A percentile compares a stretch with the other conserved stretches of the same genome.
These are phyloP conservation scores for Vidua macroura DNA, from an alignment of 2,113 vertebrate genomes.

Conservation along the genomic window DNA sequence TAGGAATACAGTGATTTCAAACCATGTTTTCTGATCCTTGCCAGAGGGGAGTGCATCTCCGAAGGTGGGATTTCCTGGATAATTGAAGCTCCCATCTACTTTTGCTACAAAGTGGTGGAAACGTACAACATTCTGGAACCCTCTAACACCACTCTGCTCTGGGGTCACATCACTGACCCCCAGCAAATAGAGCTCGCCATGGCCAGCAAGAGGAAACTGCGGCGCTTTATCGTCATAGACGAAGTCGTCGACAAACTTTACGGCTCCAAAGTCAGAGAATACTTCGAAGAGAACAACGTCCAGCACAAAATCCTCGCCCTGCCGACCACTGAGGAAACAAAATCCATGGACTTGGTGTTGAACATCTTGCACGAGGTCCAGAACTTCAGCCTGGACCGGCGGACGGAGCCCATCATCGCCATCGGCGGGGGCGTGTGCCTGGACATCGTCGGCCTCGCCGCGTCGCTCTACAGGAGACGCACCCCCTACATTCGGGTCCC, in stretches of 20 bases:
- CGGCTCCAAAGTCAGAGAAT: slow-evolving; percentile 65
- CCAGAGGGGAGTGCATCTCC: slow-evolving; percentile 71
- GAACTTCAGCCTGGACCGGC: slow-evolving; percentile 76
- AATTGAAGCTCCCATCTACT: slow-evolving; percentile 77
- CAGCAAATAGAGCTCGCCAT: slow-evolving; percentile 62
- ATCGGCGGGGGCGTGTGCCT: slow-evolving; percentile 82
- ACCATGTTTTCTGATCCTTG: slow-evolving; percentile 7
- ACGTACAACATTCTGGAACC: slow-evolving; percentile 74
- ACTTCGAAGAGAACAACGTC: slow-evolving; percentile 74
- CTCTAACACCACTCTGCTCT: slow-evolving; percentile 74
- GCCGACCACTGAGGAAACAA: slow-evolving; percentile 80
- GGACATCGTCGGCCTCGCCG: slow-evolving; percentile 80
- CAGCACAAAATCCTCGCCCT: slow-evolving; percentile 75
- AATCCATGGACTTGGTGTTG: slow-evolving; percentile 80
- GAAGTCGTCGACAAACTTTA: slow-evolving; percentile 77
- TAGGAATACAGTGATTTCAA: background rate
- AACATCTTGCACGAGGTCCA: slow-evolving; percentile 81
- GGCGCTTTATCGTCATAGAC: slow-evolving; percentile 80
- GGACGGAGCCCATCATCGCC: slow-evolving; percentile 79
- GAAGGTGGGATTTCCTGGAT: slow-evolving; percentile 75
- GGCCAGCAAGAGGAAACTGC: slow-evolving; percentile 63
- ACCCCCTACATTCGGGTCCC: slow-evolving; percentile 83
- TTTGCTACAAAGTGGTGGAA: slow-evolving; percentile 80
- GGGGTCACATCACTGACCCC: slow-evolving; percentile 74
- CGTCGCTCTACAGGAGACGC: slow-evolving; percentile 78